Conservation (phyloP, 2,888 invertebrate genomes). For the Nomada fabriciana region DNA sequence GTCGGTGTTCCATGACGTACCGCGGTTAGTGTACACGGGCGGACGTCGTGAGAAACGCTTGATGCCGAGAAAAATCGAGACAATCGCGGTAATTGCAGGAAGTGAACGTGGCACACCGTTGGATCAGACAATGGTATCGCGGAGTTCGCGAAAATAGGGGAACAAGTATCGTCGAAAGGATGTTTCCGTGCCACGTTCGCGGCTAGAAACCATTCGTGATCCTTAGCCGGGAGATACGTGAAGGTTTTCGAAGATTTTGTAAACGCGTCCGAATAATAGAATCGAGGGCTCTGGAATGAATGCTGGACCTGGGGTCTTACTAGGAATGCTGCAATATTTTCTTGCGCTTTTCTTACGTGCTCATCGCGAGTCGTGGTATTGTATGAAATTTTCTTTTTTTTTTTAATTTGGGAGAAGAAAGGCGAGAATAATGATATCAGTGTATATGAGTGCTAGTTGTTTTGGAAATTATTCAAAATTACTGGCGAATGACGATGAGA, state of each 20-base stretch:
- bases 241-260: not conserved
- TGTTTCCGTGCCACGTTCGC: conserved; percentile 50
- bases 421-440: no score
- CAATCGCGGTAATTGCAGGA: conserved; percentile 73
- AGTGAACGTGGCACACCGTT: conserved; percentile 62
- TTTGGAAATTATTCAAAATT: no score
- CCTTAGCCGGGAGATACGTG: not conserved
- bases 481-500: no score
- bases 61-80: conserved; percentile 67
- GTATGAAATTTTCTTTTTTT: no score
- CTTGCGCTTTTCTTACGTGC: no score
- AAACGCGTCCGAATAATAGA: not conserved
- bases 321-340: no score
- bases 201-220: conserved; percentile 29
- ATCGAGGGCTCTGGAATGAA: no score
- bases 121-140: conserved; percentile 68
- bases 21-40: not conserved
- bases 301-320: no score
- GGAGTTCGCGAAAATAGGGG: conserved; percentile 59
- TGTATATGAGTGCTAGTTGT: no score
- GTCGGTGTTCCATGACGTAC: not conserved
- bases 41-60: conserved; percentile 63
- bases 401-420: no score
- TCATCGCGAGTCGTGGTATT: no score
- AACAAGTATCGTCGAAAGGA: conserved; percentile 50